Evolutionary conservation across 2,113 vertebrate species (phyloP).

Genomic region (Toxotes chatareus): DNA sequence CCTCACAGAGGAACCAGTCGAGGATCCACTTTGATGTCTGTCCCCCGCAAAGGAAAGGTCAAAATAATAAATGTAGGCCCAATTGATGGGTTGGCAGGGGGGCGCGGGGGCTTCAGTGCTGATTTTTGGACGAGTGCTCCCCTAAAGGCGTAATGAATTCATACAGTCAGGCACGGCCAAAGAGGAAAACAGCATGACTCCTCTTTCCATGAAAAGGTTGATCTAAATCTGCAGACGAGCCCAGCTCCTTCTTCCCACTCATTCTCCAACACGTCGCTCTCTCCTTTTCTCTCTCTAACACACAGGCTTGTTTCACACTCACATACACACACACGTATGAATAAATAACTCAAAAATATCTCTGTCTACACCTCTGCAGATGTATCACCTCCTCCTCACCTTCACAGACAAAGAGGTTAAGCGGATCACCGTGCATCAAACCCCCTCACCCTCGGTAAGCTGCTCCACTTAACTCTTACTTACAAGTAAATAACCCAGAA

Average conservation of each 20-base stretch:
- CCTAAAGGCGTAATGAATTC: slow-evolving; percentile 82
- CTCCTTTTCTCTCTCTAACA: slow-evolving; percentile 26
- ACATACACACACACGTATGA: not conserved
- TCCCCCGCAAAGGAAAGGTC: slow-evolving; percentile 85
- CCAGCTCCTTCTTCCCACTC: slow-evolving; percentile 69
- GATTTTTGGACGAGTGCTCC: slow-evolving; percentile 76
- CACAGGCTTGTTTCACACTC: not conserved
- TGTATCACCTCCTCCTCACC: not conserved
- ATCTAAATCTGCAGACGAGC: slow-evolving; percentile 77
- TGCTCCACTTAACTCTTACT: slow-evolving; percentile 16
- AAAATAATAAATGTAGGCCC: slow-evolving; percentile 89
- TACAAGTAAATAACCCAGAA: slow-evolving; percentile 5
- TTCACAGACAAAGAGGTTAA: not conserved
- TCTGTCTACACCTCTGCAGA: slow-evolving; percentile 16
- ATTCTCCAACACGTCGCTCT: slow-evolving; percentile 55
- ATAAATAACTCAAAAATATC: slow-evolving; percentile 10
- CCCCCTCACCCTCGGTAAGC: not conserved
- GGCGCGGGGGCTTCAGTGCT: slow-evolving; percentile 51
- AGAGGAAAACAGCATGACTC: slow-evolving; percentile 80
- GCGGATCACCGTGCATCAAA: slow-evolving; percentile 3
- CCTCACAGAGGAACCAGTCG: slow-evolving; percentile 66
- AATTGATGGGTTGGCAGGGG: slow-evolving; percentile 81
- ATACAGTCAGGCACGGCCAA: slow-evolving; percentile 80
- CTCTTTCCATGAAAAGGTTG: slow-evolving; percentile 76
- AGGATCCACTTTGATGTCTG: slow-evolving; percentile 81